Conservation (phyloP, 2,113 vertebrate species). For the Paratilapia polleni region DNA sequence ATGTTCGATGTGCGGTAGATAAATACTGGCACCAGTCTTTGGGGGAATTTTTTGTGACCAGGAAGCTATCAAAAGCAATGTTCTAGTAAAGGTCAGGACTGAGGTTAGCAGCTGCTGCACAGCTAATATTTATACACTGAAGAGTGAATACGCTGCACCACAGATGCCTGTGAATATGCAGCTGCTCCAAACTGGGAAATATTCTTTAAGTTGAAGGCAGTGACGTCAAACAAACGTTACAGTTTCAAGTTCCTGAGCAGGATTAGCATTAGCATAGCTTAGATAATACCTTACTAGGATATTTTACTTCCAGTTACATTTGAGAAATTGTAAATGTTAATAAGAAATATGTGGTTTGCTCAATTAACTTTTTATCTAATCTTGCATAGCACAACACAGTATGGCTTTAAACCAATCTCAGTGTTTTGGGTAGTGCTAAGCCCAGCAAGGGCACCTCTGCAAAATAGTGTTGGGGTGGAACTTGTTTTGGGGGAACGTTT, state of each 20-base stretch:
- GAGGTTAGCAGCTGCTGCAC: conserved; percentile 30
- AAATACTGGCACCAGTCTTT: not conserved
- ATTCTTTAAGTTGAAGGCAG: not conserved
- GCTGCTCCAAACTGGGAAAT: not conserved
- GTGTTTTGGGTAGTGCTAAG: too few species aligned
- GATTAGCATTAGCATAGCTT: not conserved
- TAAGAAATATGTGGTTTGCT: too few species aligned
- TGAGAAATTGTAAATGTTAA: too few species aligned
- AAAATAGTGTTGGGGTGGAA: not conserved
- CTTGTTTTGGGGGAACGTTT: not conserved
- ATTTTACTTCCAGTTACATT: not conserved
- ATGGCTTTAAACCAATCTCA: too few species aligned
- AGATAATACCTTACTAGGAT: not conserved
- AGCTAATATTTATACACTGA: conserved; percentile 17
- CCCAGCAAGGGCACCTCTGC: not conserved
- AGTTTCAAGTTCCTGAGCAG: conserved; percentile 1
- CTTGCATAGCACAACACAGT: too few species aligned
- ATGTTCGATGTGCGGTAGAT: not conserved
- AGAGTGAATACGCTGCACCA: not conserved
- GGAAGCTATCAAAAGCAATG: too few species aligned
- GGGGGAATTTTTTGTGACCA: not conserved
- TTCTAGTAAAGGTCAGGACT: not conserved
- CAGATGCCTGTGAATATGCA: not conserved
- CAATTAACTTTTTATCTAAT: too few species aligned
- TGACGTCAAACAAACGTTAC: not conserved